phyloP scores from a whole-genome alignment of 2,113 vertebrate species.

The Gracilinanus agilis region DNA sequence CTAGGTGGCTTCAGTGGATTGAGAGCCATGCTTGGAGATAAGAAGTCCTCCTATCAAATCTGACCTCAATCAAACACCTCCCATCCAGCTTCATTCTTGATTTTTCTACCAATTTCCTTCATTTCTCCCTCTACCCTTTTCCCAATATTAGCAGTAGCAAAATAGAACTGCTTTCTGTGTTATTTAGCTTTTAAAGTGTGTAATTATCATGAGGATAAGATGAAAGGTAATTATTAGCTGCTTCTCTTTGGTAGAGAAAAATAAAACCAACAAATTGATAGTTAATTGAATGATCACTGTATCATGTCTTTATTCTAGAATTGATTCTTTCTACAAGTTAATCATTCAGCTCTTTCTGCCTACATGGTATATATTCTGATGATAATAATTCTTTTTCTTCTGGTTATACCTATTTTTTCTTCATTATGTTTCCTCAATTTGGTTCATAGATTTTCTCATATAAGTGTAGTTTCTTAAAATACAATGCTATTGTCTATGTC shows the following conservation, averaged over 20 bases:
- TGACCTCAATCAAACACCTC: too few relatives aligned
- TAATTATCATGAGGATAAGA: background rate
- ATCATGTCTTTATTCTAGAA: background rate
- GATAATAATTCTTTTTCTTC: background rate
- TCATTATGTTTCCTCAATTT: too few relatives aligned
- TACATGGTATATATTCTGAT: background rate
- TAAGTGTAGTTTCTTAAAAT: background rate
- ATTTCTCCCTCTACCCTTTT: background rate
- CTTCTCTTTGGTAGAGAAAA: background rate
- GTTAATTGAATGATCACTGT: background rate
- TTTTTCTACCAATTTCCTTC: too few relatives aligned
- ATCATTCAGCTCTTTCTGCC: background rate
- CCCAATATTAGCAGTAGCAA: background rate
- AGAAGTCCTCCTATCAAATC: too few relatives aligned
- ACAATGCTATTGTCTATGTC: background rate
- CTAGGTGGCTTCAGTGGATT: too few relatives aligned
- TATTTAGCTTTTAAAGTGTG: background rate
- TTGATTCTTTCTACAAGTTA: background rate
- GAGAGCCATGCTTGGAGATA: too few relatives aligned
- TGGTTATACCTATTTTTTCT: background rate
- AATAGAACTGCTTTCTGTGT: background rate
- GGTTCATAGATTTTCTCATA: background rate
- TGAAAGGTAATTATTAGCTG: background rate
- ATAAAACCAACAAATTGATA: too few relatives aligned
- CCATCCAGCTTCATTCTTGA: background rate